Base-by-base conservation (phyloP, 1,140 invertebrate genomes). In the Myzus persicae region DNA sequence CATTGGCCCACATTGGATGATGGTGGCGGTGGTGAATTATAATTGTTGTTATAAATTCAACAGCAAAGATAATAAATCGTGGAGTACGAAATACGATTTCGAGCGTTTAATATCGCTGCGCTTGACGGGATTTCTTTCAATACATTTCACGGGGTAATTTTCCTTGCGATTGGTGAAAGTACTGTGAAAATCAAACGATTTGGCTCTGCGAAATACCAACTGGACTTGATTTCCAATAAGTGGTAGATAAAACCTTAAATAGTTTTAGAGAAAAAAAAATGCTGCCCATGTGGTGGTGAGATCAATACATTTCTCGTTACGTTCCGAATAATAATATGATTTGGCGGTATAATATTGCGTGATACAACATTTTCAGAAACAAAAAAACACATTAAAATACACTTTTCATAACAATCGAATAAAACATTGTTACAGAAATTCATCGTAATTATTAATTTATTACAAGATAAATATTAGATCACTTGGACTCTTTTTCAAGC, bases 1-100 rank as follows among this genome's bases (percentile, higher is more conserved):
- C 59, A 76, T 76, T n/a, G 14, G n/a, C 59, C 22, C 6, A 14
- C 48, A 9, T 14, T n/a, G 59, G 59, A 67, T 7, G 22, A 24
- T 24, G 24, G 7, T 0, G 54, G 26, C 20, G 59, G n/a, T 18
- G 59, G 59, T 76, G 31, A 76, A 76, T 76, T n/a, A n/a, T 76
- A 76, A 76, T 76, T 76, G 59, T 76, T 76, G 14, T 76, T 76
- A 76, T 76, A 76, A 76, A 76, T 76, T 76, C 59, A 76, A 76
- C 59, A 18, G 59, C 59, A 76, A 76, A n/a, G 59, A 76, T 76
- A 76, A 76, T 76, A 76, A 76, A 76, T 76, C 59, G 59, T n/a
- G 14, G 59, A 76, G 14, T n/a, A n/a, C 59, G n/a, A 76, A 76
- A 76, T 76, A 76, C 31, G 59, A 76, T 76, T 76, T 76, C 59